Conservation (phyloP, 2,113 vertebrate genomes). For the Aplodontia rufa region DNA sequence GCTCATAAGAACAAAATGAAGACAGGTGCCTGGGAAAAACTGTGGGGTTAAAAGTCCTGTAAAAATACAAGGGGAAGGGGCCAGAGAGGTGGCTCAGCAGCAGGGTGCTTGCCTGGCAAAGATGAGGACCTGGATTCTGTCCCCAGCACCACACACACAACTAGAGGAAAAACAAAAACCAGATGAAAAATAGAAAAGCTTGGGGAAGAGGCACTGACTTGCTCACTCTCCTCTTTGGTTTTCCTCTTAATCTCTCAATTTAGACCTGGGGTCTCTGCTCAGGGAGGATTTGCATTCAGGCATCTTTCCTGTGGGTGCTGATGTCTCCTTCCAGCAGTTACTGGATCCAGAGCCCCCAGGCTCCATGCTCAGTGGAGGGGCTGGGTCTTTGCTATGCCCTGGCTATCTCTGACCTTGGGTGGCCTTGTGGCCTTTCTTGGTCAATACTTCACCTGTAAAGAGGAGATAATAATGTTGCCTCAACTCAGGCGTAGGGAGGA, state of each 20-base stretch:
- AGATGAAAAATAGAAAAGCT: too few relatives aligned
- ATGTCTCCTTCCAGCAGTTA: not conserved
- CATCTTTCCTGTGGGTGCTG: fast-evolving
- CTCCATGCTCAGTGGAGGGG: fast-evolving
- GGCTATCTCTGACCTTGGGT: slow-evolving; percentile 49
- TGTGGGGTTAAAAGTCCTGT: too few relatives aligned
- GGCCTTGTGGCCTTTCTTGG: not conserved
- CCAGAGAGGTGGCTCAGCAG: too few relatives aligned
- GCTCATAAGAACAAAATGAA: not conserved
- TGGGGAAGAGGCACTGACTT: too few relatives aligned
- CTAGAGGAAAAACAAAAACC: too few relatives aligned
- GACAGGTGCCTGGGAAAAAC: too few relatives aligned
- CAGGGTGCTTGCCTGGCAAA: too few relatives aligned
- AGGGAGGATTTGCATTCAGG: not conserved
- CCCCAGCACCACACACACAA: too few relatives aligned
- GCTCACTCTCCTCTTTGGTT: not conserved
- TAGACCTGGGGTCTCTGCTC: not conserved
- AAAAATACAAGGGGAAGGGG: too few relatives aligned
- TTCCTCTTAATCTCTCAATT: not conserved
- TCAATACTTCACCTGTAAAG: slow-evolving; percentile 62
- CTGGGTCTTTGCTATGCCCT: not conserved
- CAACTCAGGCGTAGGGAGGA: not conserved
- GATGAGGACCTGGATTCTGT: too few relatives aligned
- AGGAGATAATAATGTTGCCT: slow-evolving; percentile 40
- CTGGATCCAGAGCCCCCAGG: not conserved